Percentiles rank a stretch among this genome's conserved stretches.
These are phyloP conservation scores for Campoletis raptor DNA, from an alignment of 2,888 invertebrate species.

Conservation along the genomic window DNA sequence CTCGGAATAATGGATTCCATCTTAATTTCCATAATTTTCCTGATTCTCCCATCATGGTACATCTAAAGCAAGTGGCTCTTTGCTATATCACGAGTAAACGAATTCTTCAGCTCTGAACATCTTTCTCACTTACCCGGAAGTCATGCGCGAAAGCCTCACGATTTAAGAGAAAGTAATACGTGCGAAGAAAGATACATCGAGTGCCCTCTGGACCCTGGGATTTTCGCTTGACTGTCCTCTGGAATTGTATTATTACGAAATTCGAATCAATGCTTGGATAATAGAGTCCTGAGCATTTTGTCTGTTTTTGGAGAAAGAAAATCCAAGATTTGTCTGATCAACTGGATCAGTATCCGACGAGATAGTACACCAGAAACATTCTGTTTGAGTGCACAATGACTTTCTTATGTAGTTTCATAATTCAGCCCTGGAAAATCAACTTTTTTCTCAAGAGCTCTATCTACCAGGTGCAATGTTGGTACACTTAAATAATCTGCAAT, in stretches of 20 bases:
- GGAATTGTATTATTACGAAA: constrained; percentile 36
- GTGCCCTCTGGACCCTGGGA: constrained; percentile 52
- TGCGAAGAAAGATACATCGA: constrained; percentile 56
- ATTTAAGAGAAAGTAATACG: constrained; percentile 77
- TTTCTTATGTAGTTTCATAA: constrained; percentile 44
- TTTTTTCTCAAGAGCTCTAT: constrained; percentile 13
- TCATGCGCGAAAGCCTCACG: constrained; percentile 71
- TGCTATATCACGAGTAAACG: constrained; percentile 71
- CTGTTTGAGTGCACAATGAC: constrained; percentile 68
- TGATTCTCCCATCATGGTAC: background rate
- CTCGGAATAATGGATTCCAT: background rate
- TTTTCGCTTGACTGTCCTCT: constrained; percentile 61
- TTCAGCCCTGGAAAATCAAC: constrained; percentile 4
- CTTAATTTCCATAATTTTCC: background rate
- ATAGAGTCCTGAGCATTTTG: constrained; percentile 26
- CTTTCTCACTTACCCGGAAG: constrained; percentile 77
- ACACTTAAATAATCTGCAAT: background rate
- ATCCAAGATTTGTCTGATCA: background rate
- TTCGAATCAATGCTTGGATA: background rate
- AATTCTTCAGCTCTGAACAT: constrained; percentile 61
- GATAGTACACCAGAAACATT: constrained; percentile 73
- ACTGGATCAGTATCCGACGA: constrained; percentile 38
- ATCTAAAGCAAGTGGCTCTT: constrained; percentile 24
- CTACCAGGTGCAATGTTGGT: constrained; percentile 2
- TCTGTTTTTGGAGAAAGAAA: background rate